phyloP scores from a whole-genome alignment of 1,140 invertebrate genomes.

The Drosophila arizonae region DNA sequence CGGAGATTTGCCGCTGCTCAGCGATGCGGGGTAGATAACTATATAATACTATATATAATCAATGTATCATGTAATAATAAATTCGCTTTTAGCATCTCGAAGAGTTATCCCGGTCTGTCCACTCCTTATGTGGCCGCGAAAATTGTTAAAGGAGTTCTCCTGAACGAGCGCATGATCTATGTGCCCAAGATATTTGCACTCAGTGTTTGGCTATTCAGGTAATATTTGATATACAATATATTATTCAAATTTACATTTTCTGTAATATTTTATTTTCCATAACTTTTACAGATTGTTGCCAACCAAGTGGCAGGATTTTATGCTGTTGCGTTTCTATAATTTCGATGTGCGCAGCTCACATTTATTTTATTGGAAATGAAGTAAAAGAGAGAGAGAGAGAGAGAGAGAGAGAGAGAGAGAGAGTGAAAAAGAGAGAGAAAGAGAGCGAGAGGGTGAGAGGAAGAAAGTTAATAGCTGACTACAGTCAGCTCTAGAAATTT shows the following conservation, averaged over 20 bases:
- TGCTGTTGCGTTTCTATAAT: conserved; percentile 72
- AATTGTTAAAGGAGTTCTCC: conserved; percentile 72
- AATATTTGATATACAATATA: background rate
- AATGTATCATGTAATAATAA: background rate
- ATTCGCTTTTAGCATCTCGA: conserved; percentile 56
- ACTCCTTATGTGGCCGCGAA: conserved; percentile 76
- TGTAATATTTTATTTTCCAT: background rate
- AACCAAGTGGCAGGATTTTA: conserved; percentile 81
- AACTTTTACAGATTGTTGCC: conserved; percentile 60
- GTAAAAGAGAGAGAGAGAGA: background rate
- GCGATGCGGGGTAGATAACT: conserved; percentile 67
- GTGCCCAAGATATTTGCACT: conserved; percentile 81
- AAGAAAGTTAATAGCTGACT: no score
- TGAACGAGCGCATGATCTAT: conserved; percentile 78
- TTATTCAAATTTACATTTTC: no score
- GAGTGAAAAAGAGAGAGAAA: no score
- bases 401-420: background rate
- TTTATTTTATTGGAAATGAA: conserved; percentile 80
- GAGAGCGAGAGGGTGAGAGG: no score
- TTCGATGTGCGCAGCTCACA: conserved; percentile 76
- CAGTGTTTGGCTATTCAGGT: conserved; percentile 78
- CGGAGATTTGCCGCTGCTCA: conserved; percentile 73
- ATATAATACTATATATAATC: background rate
- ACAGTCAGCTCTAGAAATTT: background rate
- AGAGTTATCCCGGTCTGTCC: conserved; percentile 74